A percentile compares a stretch with the other conserved stretches of the same genome.
Conservation (phyloP, 2,113 vertebrate species). For the Istiophorus platypterus region DNA sequence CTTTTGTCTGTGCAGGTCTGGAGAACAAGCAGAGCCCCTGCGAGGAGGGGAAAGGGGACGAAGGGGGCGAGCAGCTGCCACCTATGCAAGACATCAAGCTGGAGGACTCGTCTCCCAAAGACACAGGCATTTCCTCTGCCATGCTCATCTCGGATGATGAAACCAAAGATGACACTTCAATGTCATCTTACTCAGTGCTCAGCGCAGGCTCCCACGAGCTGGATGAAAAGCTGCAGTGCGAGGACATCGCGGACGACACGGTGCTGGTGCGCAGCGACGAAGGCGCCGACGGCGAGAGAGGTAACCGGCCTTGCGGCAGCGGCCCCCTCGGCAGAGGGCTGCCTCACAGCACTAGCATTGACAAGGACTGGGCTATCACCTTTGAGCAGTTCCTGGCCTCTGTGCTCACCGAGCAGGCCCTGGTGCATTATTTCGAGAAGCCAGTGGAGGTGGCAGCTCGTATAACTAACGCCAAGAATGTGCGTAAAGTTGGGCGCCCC, state of each 20-base stretch:
- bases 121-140: constrained; percentile 89
- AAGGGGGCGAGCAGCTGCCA: constrained; percentile 61
- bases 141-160: constrained; percentile 97
- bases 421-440: constrained; percentile 97
- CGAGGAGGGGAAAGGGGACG: constrained; percentile 35
- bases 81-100: constrained; percentile 96
- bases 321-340: constrained; percentile 73
- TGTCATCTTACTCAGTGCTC: constrained; percentile 98
- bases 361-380: constrained; percentile 97
- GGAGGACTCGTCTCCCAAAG: constrained; percentile 93
- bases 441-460: constrained; percentile 90
- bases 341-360: constrained; percentile 89
- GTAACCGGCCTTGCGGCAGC: constrained; percentile 18
- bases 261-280: constrained; percentile 89
- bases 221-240: constrained; percentile 95
- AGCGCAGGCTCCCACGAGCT: constrained; percentile 95
- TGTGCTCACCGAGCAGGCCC: constrained; percentile 93
- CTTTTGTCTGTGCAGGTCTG: constrained; percentile 56
- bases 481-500: constrained; percentile 89
- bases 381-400: constrained; percentile 98
- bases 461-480: constrained; percentile 94
- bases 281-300: neutral
- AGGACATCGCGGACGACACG: constrained; percentile 95
- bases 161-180: constrained; percentile 96
- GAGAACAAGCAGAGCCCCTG: constrained; percentile 53